Conservation (phyloP, 2,113 vertebrate genomes). For the Miniopterus natalensis region DNA sequence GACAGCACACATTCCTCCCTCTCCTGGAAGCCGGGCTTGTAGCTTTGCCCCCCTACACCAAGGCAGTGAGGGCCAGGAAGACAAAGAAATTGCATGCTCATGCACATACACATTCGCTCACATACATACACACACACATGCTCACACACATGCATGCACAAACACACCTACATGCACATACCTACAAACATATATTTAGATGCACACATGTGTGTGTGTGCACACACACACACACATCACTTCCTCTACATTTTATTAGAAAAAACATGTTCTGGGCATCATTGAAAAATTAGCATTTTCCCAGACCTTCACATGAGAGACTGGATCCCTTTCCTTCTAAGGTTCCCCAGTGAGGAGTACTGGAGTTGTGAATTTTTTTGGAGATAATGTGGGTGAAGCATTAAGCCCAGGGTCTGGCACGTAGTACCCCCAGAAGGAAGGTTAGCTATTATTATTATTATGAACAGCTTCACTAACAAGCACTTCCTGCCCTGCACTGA, state of each 20-base stretch:
- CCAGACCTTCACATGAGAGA: neutral
- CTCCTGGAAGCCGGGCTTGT: too few species aligned
- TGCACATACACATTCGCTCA: accelerated
- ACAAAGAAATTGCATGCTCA: neutral
- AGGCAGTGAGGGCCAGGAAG: neutral
- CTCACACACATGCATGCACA: neutral
- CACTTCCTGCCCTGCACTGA: neutral
- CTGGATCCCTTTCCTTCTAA: neutral
- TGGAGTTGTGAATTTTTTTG: accelerated
- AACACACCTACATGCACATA: too few species aligned
- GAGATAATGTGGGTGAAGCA: neutral
- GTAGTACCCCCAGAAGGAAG: neutral
- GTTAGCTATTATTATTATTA: neutral
- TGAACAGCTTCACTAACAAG: neutral
- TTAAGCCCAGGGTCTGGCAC: neutral
- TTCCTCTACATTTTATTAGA: neutral
- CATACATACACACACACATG: accelerated
- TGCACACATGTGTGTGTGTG: too few species aligned
- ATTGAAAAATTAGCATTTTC: neutral
- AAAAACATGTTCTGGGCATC: neutral
- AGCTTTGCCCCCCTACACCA: accelerated
- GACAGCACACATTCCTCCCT: accelerated
- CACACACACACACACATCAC: accelerated
- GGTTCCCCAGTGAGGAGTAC: accelerated
- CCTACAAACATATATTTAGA: too few species aligned